These are phyloP conservation scores for Danionella dracula DNA, from an alignment of 2,797 vertebrate genomes.

Conservation along the genomic window DNA sequence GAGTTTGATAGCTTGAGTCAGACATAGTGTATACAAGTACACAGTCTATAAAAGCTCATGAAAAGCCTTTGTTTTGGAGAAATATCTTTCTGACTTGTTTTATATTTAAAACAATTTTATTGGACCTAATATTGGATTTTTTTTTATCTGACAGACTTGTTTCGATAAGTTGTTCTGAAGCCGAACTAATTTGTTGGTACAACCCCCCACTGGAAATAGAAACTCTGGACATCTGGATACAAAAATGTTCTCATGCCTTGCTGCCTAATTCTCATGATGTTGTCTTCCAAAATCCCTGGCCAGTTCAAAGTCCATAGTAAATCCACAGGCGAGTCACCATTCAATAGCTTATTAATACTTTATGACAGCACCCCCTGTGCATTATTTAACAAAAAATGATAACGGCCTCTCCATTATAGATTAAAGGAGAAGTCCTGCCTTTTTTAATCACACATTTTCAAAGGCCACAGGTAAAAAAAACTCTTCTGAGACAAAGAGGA, in stretches of 20 bases:
- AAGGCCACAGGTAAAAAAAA: constrained; percentile 53
- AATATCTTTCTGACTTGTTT: too few species aligned
- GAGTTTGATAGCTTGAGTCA: too few species aligned
- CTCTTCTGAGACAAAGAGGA: background rate
- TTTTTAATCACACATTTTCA: constrained; percentile 72
- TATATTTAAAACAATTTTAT: too few species aligned
- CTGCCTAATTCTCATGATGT: background rate
- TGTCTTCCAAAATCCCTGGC: constrained; percentile 1
- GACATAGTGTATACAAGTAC: too few species aligned
- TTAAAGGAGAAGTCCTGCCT: constrained; percentile 65
- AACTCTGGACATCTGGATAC: background rate
- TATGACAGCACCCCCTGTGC: constrained; percentile 74
- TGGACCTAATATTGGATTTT: too few species aligned
- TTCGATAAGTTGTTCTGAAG: too few species aligned
- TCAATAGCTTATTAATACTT: constrained; percentile 84
- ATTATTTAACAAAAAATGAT: constrained; percentile 85
- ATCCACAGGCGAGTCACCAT: constrained; percentile 66
- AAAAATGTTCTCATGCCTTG: background rate
- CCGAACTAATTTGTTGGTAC: background rate
- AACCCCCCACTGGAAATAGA: background rate
- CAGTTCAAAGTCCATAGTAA: constrained; percentile 49
- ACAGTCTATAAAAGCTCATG: too few species aligned
- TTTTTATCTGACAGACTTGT: too few species aligned
- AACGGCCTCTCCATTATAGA: constrained; percentile 83
- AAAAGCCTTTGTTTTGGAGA: too few species aligned